These are phyloP conservation scores for Byasa hedistus DNA, from an alignment of 2,888 invertebrate genomes.

Conservation along the genomic window DNA sequence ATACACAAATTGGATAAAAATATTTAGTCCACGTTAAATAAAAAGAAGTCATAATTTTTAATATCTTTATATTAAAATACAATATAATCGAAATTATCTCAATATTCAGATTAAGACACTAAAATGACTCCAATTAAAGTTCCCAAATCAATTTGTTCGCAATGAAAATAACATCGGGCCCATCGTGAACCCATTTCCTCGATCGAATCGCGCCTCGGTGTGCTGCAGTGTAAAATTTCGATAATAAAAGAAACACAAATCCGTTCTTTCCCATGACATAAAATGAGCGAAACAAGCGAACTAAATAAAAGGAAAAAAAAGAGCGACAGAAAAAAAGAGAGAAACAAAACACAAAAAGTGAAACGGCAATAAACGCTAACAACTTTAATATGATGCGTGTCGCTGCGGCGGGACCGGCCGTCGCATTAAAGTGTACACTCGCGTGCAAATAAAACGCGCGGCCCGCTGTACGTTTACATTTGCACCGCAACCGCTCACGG, in stretches of 20 bases:
- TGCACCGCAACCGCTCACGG: background rate
- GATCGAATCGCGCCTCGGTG: slow-evolving; percentile 5
- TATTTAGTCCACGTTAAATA: too few species aligned
- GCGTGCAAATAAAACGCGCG: background rate
- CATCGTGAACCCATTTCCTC: too few species aligned
- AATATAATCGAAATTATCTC: too few species aligned
- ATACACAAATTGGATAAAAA: too few species aligned
- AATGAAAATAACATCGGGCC: too few species aligned
- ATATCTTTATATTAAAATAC: too few species aligned
- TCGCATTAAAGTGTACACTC: slow-evolving; percentile 28
- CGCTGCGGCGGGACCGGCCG: slow-evolving; percentile 28
- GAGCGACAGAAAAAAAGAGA: background rate
- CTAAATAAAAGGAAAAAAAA: background rate
- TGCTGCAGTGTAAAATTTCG: slow-evolving; percentile 21
- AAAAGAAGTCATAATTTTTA: too few species aligned
- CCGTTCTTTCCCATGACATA: slow-evolving; percentile 31
- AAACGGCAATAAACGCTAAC: slow-evolving; percentile 32
- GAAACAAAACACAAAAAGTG: slow-evolving; percentile 10
- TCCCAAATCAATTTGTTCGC: too few species aligned
- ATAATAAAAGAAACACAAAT: slow-evolving; percentile 31
- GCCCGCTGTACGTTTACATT: too few species aligned
- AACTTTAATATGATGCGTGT: slow-evolving; percentile 32
- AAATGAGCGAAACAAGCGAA: slow-evolving; percentile 30
- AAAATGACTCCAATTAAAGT: too few species aligned
- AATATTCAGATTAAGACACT: too few species aligned